Conservation (phyloP, 2,113 vertebrate genomes). For the Cettia cetti region DNA sequence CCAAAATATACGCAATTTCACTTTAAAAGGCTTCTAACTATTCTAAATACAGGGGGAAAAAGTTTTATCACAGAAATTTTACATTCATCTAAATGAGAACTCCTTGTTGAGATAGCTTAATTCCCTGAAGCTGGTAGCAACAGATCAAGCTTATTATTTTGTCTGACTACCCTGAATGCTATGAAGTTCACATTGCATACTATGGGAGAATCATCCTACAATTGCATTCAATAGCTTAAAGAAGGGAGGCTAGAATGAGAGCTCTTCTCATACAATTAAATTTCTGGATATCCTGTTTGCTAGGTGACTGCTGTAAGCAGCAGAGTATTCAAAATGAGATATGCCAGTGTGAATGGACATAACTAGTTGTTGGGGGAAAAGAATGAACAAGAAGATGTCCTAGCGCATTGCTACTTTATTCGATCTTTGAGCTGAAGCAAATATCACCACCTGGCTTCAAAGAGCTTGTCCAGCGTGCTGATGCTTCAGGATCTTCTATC, state of each 20-base stretch:
- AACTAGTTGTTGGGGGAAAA: not conserved
- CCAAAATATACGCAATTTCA: not conserved
- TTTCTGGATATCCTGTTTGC: not conserved
- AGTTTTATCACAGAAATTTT: not conserved
- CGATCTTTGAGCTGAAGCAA: not conserved
- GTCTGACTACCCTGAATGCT: not conserved
- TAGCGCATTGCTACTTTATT: not conserved
- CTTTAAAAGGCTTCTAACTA: not conserved
- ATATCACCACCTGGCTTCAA: not conserved
- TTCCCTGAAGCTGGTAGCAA: not conserved
- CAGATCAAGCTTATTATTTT: not conserved
- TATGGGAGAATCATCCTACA: not conserved
- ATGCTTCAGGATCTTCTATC: not conserved
- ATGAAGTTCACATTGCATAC: not conserved
- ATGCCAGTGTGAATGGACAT: not conserved
- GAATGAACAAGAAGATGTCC: not conserved
- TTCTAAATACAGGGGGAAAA: not conserved
- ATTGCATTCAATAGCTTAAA: not conserved
- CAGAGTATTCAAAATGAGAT: not conserved
- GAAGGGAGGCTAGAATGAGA: not conserved
- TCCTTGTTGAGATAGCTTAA: not conserved
- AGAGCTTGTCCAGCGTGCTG: not conserved
- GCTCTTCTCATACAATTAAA: not conserved
- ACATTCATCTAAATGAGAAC: not conserved
- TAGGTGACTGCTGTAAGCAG: not conserved